These are phyloP conservation scores for Larimichthys crocea DNA, from an alignment of 2,113 vertebrate species.

Conservation along the genomic window DNA sequence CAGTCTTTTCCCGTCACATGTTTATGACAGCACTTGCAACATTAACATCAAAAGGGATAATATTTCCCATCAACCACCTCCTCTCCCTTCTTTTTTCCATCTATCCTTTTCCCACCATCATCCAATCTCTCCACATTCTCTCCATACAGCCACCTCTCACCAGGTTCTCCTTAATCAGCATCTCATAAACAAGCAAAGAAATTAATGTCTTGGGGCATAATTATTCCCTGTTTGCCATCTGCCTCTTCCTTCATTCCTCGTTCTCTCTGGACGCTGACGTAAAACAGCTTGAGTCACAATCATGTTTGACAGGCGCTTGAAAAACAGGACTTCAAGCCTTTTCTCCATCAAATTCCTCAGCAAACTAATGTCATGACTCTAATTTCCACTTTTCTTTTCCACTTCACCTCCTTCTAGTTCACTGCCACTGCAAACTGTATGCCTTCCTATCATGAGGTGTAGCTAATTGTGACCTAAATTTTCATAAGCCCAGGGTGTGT, in stretches of 20 bases:
- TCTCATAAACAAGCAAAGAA: conserved; percentile 54
- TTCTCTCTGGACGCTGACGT: conserved; percentile 12
- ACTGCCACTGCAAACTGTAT: background rate
- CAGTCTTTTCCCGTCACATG: conserved; percentile 48
- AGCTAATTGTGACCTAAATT: conserved; percentile 50
- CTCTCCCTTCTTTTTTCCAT: conserved; percentile 17
- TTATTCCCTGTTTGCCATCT: conserved; percentile 54
- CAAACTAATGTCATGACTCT: conserved; percentile 5
- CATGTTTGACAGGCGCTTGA: conserved; percentile 8
- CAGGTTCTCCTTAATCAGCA: conserved; percentile 52
- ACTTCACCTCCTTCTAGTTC: background rate
- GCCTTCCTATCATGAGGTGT: conserved; percentile 7
- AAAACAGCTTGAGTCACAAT: conserved; percentile 31
- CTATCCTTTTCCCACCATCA: conserved; percentile 3
- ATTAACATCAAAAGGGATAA: conserved; percentile 38
- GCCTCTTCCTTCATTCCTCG: too few species aligned
- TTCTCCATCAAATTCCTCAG: conserved; percentile 1
- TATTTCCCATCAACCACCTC: conserved; percentile 45
- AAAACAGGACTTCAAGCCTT: conserved; percentile 14
- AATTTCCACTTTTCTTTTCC: conserved; percentile 3
- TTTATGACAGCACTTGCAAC: conserved; percentile 35
- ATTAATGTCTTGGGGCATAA: conserved; percentile 52
- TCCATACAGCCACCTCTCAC: conserved; percentile 18
- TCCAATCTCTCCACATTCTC: conserved; percentile 14
- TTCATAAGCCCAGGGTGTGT: conserved; percentile 13